phyloP scores from a whole-genome alignment of 2,888 invertebrate species.

The Ferdinandea cuprea region DNA sequence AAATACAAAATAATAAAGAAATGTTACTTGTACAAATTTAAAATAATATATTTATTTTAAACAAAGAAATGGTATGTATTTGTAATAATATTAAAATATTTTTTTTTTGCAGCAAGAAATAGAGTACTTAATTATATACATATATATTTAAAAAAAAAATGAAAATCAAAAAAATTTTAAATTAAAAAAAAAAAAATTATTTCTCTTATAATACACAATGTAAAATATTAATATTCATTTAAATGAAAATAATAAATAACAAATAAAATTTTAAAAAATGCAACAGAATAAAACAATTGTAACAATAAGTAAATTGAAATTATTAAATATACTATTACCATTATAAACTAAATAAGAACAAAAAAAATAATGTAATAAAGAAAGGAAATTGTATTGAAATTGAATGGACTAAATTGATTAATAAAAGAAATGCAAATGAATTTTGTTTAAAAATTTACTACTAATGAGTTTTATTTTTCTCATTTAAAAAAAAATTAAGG shows the following conservation, averaged over 20 bases:
- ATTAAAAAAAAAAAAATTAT: slow-evolving; percentile 5
- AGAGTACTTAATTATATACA: slow-evolving; percentile 32
- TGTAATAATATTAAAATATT: slow-evolving; percentile 36
- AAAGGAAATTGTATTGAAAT: slow-evolving; percentile 61
- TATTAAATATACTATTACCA: slow-evolving; percentile 57
- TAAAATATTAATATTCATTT: slow-evolving; percentile 53
- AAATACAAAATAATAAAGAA: slow-evolving; percentile 24
- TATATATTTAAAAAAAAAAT: slow-evolving; percentile 31
- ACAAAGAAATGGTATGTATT: slow-evolving; percentile 19
- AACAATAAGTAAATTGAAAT: slow-evolving; percentile 60
- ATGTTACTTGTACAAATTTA: slow-evolving; percentile 61
- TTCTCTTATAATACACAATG: slow-evolving; percentile 35
- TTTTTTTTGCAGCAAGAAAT: slow-evolving; percentile 50
- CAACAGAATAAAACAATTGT: slow-evolving; percentile 42
- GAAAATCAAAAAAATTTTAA: slow-evolving; percentile 18
- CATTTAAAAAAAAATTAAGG: no score
- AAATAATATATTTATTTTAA: slow-evolving; percentile 9
- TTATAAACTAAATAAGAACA: slow-evolving; percentile 23
- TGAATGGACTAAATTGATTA: slow-evolving; percentile 59
- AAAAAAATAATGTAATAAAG: slow-evolving; percentile 37
- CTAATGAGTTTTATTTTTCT: background rate
- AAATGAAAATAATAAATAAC: slow-evolving; percentile 26
- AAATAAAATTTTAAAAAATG: no score
- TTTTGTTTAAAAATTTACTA: slow-evolving; percentile 24
- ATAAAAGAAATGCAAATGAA: slow-evolving; percentile 58